These are phyloP conservation scores for Paedocypris micromegethes DNA, from an alignment of 2,797 vertebrate species.

Conservation along the genomic window DNA sequence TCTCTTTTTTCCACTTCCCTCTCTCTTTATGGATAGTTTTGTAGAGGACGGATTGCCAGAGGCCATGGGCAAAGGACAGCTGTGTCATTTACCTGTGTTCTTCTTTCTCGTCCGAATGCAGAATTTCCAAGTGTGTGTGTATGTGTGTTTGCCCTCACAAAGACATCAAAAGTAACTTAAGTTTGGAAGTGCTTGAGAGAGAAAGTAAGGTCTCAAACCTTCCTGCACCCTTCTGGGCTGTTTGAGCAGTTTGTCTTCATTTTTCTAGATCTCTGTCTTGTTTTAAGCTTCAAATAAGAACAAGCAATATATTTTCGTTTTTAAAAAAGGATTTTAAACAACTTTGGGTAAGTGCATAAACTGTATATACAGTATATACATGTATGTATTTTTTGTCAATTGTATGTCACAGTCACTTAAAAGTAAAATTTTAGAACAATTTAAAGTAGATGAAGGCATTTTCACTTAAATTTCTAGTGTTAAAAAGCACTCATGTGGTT, in stretches of 20 bases:
- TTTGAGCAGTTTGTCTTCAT: conserved; percentile 19
- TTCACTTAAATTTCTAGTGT: too few species aligned
- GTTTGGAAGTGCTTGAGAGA: conserved; percentile 39
- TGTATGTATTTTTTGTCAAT: too few species aligned
- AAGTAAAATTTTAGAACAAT: too few species aligned
- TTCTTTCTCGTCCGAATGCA: conserved; percentile 5
- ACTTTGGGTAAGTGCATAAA: conserved; percentile 17
- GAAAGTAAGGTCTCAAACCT: conserved; percentile 35
- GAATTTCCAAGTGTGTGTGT: conserved; percentile 1
- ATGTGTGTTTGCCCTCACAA: conserved; percentile 27
- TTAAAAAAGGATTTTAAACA: conserved; percentile 32
- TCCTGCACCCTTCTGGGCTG: conserved; percentile 21
- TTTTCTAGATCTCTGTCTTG: conserved; percentile 18
- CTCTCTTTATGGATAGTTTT: conserved; percentile 56
- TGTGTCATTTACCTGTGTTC: conserved; percentile 71
- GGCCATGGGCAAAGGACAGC: conserved; percentile 71
- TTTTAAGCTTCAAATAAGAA: conserved; percentile 22
- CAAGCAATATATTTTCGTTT: conserved; percentile 28
- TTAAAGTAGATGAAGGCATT: too few species aligned
- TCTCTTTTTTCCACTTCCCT: conserved; percentile 5
- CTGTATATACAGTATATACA: too few species aligned
- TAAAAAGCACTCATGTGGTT: too few species aligned
- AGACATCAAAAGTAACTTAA: conserved; percentile 48
- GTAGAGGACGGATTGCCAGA: conserved; percentile 53
- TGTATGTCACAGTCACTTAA: too few species aligned